A percentile compares a stretch with the other conserved stretches of the same genome.
These are phyloP conservation scores for Tetrax tetrax DNA, from an alignment of 2,113 vertebrate genomes.

Conservation along the genomic window DNA sequence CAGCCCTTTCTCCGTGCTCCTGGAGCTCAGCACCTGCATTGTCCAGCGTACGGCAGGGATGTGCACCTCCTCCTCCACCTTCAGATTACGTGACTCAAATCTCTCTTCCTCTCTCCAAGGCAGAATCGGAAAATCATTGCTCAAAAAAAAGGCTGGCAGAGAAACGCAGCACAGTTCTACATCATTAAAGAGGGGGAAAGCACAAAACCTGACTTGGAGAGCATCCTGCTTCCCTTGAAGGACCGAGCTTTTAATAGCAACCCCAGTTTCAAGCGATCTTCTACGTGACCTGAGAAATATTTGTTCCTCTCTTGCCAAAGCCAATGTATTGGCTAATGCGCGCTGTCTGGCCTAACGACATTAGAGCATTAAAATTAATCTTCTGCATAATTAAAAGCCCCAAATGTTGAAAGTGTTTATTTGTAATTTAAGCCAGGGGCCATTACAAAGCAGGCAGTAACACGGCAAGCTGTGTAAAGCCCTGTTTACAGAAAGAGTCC, in stretches of 20 bases:
- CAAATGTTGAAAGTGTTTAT: background rate
- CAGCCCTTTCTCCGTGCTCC: background rate
- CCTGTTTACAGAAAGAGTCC: background rate
- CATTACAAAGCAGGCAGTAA: background rate
- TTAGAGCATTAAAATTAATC: constrained; percentile 4
- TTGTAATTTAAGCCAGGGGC: background rate
- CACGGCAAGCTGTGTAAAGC: background rate
- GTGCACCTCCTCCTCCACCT: accelerated
- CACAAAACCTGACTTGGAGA: background rate
- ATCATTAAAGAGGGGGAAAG: background rate
- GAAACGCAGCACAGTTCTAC: background rate
- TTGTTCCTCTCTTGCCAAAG: background rate
- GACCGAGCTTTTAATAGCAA: background rate
- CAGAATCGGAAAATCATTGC: background rate
- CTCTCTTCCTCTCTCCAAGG: background rate
- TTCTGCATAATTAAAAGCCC: constrained; percentile 38
- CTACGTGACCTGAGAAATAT: background rate
- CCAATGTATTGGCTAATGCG: background rate
- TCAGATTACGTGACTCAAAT: background rate
- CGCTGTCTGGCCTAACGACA: background rate
- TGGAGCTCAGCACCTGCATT: background rate
- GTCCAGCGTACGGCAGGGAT: background rate
- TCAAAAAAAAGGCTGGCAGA: background rate
- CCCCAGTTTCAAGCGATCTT: background rate
- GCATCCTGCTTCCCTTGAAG: background rate